Percentiles rank a stretch among this genome's conserved stretches.
Conservation (phyloP, 2,113 vertebrate genomes). For the Bubo bubo region DNA sequence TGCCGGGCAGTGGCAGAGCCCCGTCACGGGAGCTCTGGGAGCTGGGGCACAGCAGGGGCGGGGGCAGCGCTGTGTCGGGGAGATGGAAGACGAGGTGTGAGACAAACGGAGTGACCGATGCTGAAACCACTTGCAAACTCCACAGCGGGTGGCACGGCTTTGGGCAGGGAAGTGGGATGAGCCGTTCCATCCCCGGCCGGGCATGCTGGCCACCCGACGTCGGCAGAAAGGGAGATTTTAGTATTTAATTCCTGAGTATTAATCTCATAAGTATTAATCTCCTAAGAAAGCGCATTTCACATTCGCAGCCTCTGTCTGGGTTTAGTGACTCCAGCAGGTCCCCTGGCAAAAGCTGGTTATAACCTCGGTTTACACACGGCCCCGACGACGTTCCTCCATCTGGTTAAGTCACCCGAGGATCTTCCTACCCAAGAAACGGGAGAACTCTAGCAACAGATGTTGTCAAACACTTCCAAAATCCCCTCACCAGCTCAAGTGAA, state of each 20-base stretch:
- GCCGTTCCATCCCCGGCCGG: neutral
- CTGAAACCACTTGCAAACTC: neutral
- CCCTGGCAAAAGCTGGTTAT: neutral
- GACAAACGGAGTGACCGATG: no score
- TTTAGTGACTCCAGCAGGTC: neutral
- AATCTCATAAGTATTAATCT: neutral
- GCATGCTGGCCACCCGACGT: neutral
- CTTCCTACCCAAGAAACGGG: neutral
- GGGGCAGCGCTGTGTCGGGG: neutral
- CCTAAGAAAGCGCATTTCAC: fast-evolving
- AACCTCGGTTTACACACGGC: fast-evolving
- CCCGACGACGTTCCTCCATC: neutral
- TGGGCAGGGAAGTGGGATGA: neutral
- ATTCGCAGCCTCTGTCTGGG: neutral
- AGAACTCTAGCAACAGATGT: fast-evolving
- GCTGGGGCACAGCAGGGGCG: neutral
- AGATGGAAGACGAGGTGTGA: no score
- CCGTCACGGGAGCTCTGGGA: neutral
- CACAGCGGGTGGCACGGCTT: neutral
- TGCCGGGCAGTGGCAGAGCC: neutral
- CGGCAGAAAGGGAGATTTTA: neutral
- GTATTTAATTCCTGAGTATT: neutral
- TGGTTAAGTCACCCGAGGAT: no score
- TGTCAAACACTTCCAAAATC: neutral
- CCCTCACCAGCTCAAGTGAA: neutral